Evolutionary conservation across 2,888 invertebrate species (phyloP).

Genomic region (Rhyacophila evoluta): DNA sequence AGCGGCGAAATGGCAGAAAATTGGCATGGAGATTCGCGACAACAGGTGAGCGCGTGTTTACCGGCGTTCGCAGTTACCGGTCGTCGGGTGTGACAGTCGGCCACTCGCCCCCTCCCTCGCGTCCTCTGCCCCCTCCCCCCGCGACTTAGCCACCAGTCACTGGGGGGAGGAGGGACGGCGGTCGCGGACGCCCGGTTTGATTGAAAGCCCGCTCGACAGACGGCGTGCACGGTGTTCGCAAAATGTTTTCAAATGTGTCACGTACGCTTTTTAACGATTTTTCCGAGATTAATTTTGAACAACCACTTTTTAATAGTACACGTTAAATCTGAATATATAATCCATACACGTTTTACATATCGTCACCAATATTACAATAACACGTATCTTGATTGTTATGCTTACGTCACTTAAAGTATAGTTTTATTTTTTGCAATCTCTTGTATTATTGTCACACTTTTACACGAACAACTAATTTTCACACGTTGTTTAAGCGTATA

Average conservation of each 20-base stretch:
- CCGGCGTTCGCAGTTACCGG: constrained; percentile 44
- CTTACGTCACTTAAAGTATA: too few relatives aligned
- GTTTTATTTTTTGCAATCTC: too few relatives aligned
- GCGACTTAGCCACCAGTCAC: not conserved
- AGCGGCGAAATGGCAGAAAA: not conserved
- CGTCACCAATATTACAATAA: too few relatives aligned
- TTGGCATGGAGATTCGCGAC: constrained; percentile 39
- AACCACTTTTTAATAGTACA: too few relatives aligned
- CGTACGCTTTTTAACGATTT: too few relatives aligned
- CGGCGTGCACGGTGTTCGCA: constrained; percentile 48
- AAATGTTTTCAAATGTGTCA: not conserved
- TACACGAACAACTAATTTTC: too few relatives aligned
- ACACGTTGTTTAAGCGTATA: too few relatives aligned
- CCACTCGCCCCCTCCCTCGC: constrained; percentile 31
- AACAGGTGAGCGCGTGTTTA: constrained; percentile 52
- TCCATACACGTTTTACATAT: too few relatives aligned
- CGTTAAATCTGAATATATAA: too few relatives aligned
- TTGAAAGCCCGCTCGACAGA: constrained; percentile 55
- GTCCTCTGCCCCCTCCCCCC: constrained; percentile 28
- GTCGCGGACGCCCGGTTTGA: constrained; percentile 52
- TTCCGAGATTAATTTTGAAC: not conserved
- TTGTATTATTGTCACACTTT: too few relatives aligned
- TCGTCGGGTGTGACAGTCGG: constrained; percentile 41
- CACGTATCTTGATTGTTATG: too few relatives aligned
- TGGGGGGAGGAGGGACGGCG: constrained; percentile 10